These are phyloP conservation scores for Cyanistes caeruleus DNA, from an alignment of 2,113 vertebrate species.

Conservation along the genomic window DNA sequence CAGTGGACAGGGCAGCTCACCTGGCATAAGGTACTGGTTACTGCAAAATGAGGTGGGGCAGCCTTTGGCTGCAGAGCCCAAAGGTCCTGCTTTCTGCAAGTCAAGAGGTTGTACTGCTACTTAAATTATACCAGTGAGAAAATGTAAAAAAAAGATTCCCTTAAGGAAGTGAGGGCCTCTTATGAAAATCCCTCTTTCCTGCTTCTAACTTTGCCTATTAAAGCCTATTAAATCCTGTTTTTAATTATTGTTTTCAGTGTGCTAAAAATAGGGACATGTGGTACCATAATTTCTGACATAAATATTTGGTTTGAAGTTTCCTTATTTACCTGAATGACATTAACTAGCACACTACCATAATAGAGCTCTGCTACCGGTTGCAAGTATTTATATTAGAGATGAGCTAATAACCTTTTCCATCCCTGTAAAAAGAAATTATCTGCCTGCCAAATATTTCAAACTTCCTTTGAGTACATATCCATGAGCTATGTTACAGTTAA, in stretches of 20 bases:
- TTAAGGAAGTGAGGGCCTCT: not conserved
- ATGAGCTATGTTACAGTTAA: not conserved
- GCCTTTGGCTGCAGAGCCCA: not conserved
- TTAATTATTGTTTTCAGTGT: slow-evolving; percentile 11
- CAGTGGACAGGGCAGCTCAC: not conserved
- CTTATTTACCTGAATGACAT: not conserved
- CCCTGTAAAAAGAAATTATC: not conserved
- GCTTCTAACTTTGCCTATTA: not conserved
- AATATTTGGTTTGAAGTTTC: slow-evolving; percentile 50
- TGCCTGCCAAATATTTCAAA: not conserved
- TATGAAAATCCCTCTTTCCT: not conserved
- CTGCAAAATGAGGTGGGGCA: not conserved
- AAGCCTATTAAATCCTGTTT: not conserved
- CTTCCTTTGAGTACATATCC: not conserved
- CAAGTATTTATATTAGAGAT: slow-evolving; percentile 7
- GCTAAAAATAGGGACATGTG: slow-evolving; percentile 4
- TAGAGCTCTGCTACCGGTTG: not conserved
- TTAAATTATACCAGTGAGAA: not conserved
- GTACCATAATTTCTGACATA: slow-evolving; percentile 1
- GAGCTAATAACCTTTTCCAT: not conserved
- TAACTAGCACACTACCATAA: not conserved
- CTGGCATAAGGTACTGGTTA: not conserved
- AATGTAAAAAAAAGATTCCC: not conserved
- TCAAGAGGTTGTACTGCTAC: not conserved
- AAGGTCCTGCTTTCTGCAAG: not conserved